A percentile compares a stretch with the other conserved stretches of the same genome.
These are phyloP conservation scores for Cetoscarus ocellatus DNA, from an alignment of 2,797 vertebrate species.

Conservation along the genomic window DNA sequence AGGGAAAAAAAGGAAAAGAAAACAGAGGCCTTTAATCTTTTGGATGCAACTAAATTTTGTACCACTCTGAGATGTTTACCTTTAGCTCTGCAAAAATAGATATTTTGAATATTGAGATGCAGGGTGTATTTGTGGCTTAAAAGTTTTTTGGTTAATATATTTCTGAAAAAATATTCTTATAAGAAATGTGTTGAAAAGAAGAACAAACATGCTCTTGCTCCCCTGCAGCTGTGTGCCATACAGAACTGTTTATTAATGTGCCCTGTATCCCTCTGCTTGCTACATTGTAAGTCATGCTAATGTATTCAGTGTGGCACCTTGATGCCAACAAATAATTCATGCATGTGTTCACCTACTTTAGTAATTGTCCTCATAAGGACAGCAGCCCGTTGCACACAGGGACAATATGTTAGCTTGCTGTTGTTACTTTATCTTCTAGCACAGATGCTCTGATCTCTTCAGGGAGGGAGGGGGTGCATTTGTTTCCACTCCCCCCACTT, in stretches of 20 bases:
- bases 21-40: no score
- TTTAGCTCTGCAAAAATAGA: no score
- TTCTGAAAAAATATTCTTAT: no score
- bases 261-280: slow-evolving; percentile 21
- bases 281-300: slow-evolving; percentile 50
- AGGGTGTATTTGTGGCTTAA: no score
- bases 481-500: slow-evolving; percentile 48
- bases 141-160: no score
- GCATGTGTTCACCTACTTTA: slow-evolving; percentile 32
- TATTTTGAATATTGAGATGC: no score
- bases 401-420: slow-evolving; percentile 31
- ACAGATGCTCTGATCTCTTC: slow-evolving; percentile 32
- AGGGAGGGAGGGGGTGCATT: slow-evolving; percentile 19
- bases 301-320: slow-evolving; percentile 50
- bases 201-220: neutral
- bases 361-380: slow-evolving; percentile 36
- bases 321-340: slow-evolving; percentile 49
- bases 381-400: slow-evolving; percentile 6
- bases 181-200: neutral
- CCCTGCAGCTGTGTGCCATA: neutral
- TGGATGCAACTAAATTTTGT: no score
- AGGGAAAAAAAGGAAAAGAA: no score
- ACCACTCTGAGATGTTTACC: no score
- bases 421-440: slow-evolving; percentile 34
- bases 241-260: slow-evolving; percentile 32